Percentiles rank a stretch among this genome's conserved stretches.
These are phyloP conservation scores for Lordiphosa fenestrarum DNA, from an alignment of 2,888 invertebrate species.

Conservation along the genomic window DNA sequence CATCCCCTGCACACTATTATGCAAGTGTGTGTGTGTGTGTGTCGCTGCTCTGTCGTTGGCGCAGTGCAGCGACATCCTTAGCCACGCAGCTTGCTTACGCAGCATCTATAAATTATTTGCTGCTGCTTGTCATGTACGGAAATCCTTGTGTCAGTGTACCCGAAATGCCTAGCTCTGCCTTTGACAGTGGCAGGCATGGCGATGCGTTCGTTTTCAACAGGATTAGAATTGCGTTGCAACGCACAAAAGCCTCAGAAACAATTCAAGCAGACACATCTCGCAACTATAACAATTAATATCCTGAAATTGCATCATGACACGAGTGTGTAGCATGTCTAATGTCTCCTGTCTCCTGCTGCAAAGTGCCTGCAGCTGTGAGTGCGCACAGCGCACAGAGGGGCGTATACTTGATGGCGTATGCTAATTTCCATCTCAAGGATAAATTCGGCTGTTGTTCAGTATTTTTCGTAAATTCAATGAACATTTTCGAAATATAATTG, in stretches of 20 bases:
- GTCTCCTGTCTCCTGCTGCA: conserved; percentile 25
- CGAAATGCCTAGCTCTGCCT: conserved; percentile 57
- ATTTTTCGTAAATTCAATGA: conserved; percentile 43
- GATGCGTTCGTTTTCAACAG: conserved; percentile 77
- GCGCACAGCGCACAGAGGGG: conserved; percentile 49
- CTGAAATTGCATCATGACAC: conserved; percentile 47
- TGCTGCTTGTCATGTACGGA: conserved; percentile 77
- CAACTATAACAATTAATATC: conserved; percentile 75
- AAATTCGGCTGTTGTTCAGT: conserved; percentile 50
- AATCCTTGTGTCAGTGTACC: conserved; percentile 77
- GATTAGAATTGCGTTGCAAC: conserved; percentile 70
- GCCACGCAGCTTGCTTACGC: conserved; percentile 65
- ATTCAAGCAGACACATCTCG: conserved; percentile 73
- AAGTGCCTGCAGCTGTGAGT: conserved; percentile 21
- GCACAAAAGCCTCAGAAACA: conserved; percentile 69
- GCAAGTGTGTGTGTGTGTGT: conserved; percentile 3
- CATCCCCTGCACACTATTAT: background rate
- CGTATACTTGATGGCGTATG: conserved; percentile 66
- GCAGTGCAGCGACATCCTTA: conserved; percentile 49
- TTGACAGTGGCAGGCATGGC: conserved; percentile 55
- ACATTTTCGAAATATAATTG: background rate
- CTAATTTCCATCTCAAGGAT: conserved; percentile 42
- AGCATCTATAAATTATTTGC: conserved; percentile 76
- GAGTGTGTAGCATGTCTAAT: conserved; percentile 31
- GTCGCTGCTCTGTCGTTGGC: conserved; percentile 10